These are phyloP conservation scores for Tachyglossus aculeatus DNA, from an alignment of 2,797 vertebrate species.

Conservation along the genomic window DNA sequence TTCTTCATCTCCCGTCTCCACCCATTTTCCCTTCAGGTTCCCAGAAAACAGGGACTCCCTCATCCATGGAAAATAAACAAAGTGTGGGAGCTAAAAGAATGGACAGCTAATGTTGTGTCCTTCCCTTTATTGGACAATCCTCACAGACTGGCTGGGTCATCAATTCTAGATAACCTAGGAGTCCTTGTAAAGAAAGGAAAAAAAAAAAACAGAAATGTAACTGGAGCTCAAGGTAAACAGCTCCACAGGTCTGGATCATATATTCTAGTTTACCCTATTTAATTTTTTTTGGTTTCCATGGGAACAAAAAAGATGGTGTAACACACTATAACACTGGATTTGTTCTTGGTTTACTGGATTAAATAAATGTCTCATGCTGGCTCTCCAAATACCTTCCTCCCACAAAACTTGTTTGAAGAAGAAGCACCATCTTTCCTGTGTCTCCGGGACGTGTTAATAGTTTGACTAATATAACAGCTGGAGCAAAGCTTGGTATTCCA, in stretches of 20 bases:
- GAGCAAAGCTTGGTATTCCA: constrained; percentile 19
- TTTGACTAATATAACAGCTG: neutral
- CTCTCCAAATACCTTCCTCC: neutral
- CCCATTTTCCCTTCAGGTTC: neutral
- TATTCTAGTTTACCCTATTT: neutral
- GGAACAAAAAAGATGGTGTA: neutral
- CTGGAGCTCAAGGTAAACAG: neutral
- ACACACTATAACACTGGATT: neutral
- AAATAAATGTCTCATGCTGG: neutral
- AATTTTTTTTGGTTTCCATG: neutral
- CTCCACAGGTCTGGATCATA: neutral
- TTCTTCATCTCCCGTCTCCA: neutral
- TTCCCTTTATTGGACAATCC: neutral
- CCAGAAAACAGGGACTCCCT: neutral
- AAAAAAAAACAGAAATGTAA: neutral
- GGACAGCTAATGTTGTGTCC: too few species aligned
- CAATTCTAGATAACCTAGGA: constrained; percentile 12
- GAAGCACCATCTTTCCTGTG: neutral
- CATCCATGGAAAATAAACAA: constrained; percentile 16
- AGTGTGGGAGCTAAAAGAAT: neutral
- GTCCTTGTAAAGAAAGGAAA: neutral
- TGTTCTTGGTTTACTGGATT: neutral
- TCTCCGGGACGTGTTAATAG: neutral
- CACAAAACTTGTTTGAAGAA: neutral
- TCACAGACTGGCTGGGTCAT: neutral